A percentile compares a stretch with the other conserved stretches of the same genome.
These are phyloP conservation scores for Drosophila aff. DNA, from an alignment of 1,140 invertebrate genomes.

Conservation along the genomic window DNA sequence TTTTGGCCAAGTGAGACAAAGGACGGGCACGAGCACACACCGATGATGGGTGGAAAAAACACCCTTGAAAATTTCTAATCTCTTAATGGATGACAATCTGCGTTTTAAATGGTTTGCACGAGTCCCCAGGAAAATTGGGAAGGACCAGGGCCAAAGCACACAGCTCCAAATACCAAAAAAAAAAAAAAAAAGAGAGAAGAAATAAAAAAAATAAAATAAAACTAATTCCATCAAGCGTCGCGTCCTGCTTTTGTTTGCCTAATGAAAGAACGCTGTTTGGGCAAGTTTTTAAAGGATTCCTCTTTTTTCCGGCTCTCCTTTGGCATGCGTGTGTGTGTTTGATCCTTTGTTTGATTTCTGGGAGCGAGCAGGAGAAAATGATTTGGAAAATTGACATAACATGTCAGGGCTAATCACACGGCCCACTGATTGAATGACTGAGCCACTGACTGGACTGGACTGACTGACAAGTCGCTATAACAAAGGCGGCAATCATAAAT, in stretches of 20 bases:
- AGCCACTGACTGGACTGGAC: slow-evolving; percentile 23
- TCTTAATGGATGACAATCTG: slow-evolving; percentile 83
- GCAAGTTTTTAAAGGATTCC: slow-evolving; percentile 77
- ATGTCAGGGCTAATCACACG: slow-evolving; percentile 78
- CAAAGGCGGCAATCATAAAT: slow-evolving; percentile 63
- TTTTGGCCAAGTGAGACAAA: slow-evolving; percentile 68
- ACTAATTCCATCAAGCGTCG: slow-evolving; percentile 78
- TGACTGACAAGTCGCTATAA: slow-evolving; percentile 32
- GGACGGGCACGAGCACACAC: slow-evolving; percentile 34
- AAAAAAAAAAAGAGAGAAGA: neutral
- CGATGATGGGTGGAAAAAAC: slow-evolving; percentile 48
- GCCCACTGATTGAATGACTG: slow-evolving; percentile 58
- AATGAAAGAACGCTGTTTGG: slow-evolving; percentile 81
- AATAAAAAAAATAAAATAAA: slow-evolving; percentile 73
- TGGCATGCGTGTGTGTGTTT: slow-evolving; percentile 2
- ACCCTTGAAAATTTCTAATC: slow-evolving; percentile 82
- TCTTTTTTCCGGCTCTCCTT: slow-evolving; percentile 4
- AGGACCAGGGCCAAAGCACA: slow-evolving; percentile 17
- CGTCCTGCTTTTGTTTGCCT: slow-evolving; percentile 73
- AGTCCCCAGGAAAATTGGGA: slow-evolving; percentile 42
- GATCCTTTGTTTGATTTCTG: slow-evolving; percentile 64
- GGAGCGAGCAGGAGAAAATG: slow-evolving; percentile 54
- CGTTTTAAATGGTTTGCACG: slow-evolving; percentile 81
- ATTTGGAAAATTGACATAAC: slow-evolving; percentile 80
- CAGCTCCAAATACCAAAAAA: slow-evolving; percentile 11